Percentiles rank a stretch among this genome's conserved stretches.
These are phyloP conservation scores for Acrossocheilus fasciatus DNA, from an alignment of 2,797 vertebrate species.

Conservation along the genomic window DNA sequence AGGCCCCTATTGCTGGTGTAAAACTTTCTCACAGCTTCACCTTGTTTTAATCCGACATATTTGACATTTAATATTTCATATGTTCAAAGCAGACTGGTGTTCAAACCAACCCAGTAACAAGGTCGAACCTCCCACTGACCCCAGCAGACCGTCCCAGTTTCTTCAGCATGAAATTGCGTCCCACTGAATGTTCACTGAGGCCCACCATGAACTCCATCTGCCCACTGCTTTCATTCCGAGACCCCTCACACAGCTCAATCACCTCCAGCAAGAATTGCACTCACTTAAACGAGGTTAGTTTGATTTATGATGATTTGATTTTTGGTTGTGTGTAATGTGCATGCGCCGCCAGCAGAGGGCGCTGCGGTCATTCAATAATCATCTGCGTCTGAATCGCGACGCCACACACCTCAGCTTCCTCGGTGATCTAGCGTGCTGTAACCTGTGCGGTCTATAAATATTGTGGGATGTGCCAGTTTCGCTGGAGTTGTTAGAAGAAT, in stretches of 20 bases:
- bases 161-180: too few relatives aligned
- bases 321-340: neutral
- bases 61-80: neutral
- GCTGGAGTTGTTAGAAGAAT: neutral
- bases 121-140: neutral
- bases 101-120: neutral
- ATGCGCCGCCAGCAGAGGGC: conserved; percentile 69
- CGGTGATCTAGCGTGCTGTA: neutral
- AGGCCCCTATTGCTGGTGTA: neutral
- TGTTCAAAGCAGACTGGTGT: neutral
- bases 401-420: neutral
- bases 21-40: neutral
- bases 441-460: conserved; percentile 15
- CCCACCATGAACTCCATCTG: neutral
- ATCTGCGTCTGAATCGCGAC: neutral
- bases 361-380: conserved; percentile 47
- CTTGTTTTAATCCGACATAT: neutral
- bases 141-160: neutral
- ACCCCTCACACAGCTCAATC: neutral
- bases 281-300: neutral
- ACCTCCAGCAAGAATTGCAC: neutral
- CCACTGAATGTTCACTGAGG: neutral
- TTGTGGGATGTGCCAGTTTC: conserved; percentile 18
- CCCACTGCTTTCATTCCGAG: neutral
- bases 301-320: neutral